These are phyloP conservation scores for Zosterops borbonicus DNA, from an alignment of 2,113 vertebrate genomes.

Conservation along the genomic window DNA sequence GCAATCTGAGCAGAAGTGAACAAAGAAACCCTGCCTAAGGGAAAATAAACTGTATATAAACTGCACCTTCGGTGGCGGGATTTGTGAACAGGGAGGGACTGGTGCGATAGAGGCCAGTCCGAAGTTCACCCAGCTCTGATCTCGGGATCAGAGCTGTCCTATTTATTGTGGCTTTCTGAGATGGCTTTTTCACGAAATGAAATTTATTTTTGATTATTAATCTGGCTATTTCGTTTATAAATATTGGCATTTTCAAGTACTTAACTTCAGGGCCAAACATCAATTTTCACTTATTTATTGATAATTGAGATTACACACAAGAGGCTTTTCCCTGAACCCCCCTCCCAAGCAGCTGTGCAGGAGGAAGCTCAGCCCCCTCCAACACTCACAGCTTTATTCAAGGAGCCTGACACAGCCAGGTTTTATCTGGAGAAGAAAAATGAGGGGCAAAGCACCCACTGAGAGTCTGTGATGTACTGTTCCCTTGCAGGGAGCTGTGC, in stretches of 20 bases:
- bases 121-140: no score
- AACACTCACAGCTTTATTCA: not conserved
- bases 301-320: conserved; percentile 6
- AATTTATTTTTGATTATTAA: no score
- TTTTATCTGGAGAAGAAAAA: not conserved
- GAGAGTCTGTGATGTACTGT: conserved; percentile 13
- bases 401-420: not conserved
- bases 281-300: conserved; percentile 51
- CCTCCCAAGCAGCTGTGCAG: not conserved
- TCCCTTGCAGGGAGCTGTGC: not conserved
- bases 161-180: no score
- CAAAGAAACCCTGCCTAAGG: no score
- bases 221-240: no score
- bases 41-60: no score
- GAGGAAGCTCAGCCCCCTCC: not conserved
- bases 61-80: no score
- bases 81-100: no score
- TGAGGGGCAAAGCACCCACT: not conserved
- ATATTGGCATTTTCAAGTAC: conserved; percentile 34
- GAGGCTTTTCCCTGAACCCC: not conserved
- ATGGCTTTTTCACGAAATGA: no score
- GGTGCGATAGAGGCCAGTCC: no score
- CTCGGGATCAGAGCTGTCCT: no score
- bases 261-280: conserved; percentile 4
- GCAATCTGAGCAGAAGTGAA: no score